A percentile compares a stretch with the other conserved stretches of the same genome.
Conservation (phyloP, 2,113 vertebrate genomes). For the Oenanthe melanoleuca region DNA sequence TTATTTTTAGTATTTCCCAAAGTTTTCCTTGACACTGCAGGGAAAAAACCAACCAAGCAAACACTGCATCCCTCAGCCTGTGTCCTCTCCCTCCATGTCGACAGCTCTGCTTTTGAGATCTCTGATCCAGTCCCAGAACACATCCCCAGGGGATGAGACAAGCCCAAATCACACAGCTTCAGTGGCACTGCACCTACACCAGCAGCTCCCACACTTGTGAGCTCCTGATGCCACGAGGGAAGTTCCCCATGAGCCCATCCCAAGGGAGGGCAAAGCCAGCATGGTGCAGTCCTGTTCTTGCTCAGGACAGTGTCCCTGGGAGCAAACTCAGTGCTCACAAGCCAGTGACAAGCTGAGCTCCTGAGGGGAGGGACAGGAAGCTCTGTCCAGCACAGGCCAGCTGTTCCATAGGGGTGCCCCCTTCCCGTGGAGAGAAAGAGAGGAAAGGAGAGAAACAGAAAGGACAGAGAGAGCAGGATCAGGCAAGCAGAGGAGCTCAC, state of each 20-base stretch:
- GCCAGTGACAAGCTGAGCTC: neutral
- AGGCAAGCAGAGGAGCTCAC: slow-evolving; percentile 6
- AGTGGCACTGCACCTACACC: neutral
- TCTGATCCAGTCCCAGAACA: neutral
- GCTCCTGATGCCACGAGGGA: neutral
- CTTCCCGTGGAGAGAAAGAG: slow-evolving; percentile 23
- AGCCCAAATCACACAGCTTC: neutral
- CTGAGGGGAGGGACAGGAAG: neutral
- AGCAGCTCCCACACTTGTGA: neutral
- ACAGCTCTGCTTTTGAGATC: neutral
- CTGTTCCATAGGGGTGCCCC: neutral
- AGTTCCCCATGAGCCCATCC: neutral
- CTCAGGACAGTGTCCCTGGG: neutral
- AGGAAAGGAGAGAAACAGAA: slow-evolving; percentile 54
- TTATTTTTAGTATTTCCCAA: neutral
- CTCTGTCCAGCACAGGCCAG: neutral
- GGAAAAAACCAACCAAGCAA: neutral
- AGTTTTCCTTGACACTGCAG: neutral
- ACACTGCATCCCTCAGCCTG: neutral
- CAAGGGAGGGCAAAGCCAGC: neutral
- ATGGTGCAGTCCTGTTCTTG: neutral
- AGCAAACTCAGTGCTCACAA: rapidly evolving
- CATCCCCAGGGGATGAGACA: neutral
- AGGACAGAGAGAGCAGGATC: slow-evolving; percentile 24
- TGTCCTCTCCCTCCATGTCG: neutral